Base-by-base conservation (phyloP, 2,113 vertebrate genomes). In the Trogon surrucura region DNA sequence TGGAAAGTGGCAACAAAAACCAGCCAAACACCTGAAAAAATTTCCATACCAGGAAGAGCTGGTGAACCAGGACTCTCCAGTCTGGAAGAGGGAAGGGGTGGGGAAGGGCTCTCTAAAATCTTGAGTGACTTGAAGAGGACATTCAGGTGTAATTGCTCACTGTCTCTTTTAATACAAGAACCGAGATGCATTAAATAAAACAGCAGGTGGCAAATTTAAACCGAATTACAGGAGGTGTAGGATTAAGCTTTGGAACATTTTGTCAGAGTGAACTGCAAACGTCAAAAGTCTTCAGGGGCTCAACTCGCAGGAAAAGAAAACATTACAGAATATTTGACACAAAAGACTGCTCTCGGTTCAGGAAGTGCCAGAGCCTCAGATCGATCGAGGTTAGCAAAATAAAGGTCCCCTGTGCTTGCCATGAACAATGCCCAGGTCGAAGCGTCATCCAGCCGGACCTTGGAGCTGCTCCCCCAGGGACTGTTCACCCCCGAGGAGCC, bases 401-500 rank as follows among this genome's bases (percentile, higher is more conserved):
- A 80, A 51, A 3, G 48, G 64, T 11, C 19, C 29, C 21, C 18
- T 4, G 10, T 16, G 47, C 75, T 27, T 64, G 6, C 12, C 17
- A 1, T 44, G 66, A 30, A 1, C 54, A 1, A 18, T 10, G 22
- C n/a, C 48, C 2, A 1, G 32, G 36, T 5, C 50, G 16, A 60
- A 56, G n/a, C 74, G 7, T 1, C 3, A 1, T 20, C 34, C 14
- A 26, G 23, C 2, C 0, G 5, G 27, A 23, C 7, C 30, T 30
- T 25, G 0, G 0, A 20, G 11, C 10, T 29, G 56, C 9, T 30
- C 7, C 54, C 29, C 1, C 1, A 2, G n/a, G 21, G 50, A 7
- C 8, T 27, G 9, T 3, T 7, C 53, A 4, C 0, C 21, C 5
- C 8, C 2, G 2, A 0, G 25, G 64, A 57, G 64, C 47, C 30